These are phyloP conservation scores for Phthorimaea operculella DNA, from an alignment of 1,140 invertebrate genomes.

Conservation along the genomic window DNA sequence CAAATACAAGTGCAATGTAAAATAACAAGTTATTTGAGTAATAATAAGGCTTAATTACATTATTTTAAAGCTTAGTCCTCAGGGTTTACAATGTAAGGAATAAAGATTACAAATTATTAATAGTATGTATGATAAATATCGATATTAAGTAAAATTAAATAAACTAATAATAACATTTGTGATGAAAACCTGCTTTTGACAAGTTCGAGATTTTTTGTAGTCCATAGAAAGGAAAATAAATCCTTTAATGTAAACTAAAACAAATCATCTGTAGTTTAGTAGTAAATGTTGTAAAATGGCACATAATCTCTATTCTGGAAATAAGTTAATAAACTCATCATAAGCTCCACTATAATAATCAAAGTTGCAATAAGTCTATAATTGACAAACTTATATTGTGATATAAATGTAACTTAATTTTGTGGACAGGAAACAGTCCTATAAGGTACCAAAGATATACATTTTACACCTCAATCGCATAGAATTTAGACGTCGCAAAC, in stretches of 20 bases:
- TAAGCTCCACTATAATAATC: slow-evolving; percentile 10
- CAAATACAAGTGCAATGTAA: neutral
- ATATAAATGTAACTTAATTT: slow-evolving; percentile 34
- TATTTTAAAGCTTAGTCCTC: slow-evolving; percentile 1
- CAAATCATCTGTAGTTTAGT: neutral
- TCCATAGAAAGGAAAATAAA: neutral
- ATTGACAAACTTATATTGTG: slow-evolving; percentile 41
- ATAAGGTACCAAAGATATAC: slow-evolving; percentile 57
- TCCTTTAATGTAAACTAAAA: neutral
- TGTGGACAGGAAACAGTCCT: slow-evolving; percentile 65
- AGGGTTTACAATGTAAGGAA: neutral
- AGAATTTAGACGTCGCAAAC: slow-evolving; percentile 14
- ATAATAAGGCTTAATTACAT: neutral
- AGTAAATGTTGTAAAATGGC: slow-evolving; percentile 16
- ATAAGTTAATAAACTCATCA: slow-evolving; percentile 14
- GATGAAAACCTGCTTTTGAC: neutral
- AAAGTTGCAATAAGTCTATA: slow-evolving; percentile 30
- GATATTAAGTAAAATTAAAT: neutral
- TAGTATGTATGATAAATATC: neutral
- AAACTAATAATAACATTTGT: neutral
- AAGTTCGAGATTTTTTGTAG: neutral
- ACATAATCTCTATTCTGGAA: slow-evolving; percentile 18
- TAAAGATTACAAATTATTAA: neutral
- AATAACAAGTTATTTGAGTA: neutral
- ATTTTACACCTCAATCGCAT: slow-evolving; percentile 37